phyloP scores from a whole-genome alignment of 2,113 vertebrate genomes.

The Taxidea taxus region DNA sequence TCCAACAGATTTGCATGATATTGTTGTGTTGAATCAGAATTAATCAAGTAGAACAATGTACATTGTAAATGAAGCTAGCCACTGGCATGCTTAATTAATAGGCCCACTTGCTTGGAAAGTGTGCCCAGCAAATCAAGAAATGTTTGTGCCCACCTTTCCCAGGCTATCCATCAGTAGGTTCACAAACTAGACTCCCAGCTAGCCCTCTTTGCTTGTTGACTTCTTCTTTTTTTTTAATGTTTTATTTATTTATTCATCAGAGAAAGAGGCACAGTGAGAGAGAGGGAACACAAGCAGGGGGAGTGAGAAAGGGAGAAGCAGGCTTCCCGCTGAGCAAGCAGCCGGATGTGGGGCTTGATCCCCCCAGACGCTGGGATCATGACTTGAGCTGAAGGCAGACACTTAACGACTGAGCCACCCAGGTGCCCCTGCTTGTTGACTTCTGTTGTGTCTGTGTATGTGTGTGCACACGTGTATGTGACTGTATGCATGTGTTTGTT shows the following conservation, averaged over 20 bases:
- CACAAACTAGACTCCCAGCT: neutral
- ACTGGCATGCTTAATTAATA: neutral
- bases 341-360: too few relatives aligned
- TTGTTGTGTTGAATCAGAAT: neutral
- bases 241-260: too few relatives aligned
- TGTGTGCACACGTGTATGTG: rapidly evolving
- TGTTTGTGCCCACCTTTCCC: neutral
- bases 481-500: neutral
- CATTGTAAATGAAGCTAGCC: neutral
- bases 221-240: too few relatives aligned
- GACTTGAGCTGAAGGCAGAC: too few relatives aligned
- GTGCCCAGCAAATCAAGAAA: neutral
- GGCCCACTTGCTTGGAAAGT: neutral
- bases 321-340: too few relatives aligned
- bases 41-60: neutral
- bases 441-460: neutral
- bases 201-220: neutral
- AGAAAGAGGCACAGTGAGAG: too few relatives aligned
- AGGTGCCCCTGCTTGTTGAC: neutral
- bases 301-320: too few relatives aligned
- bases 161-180: neutral
- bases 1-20: neutral
- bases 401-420: too few relatives aligned
- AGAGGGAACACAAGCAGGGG: too few relatives aligned
- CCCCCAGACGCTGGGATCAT: too few relatives aligned